Percentiles rank a stretch among this genome's conserved stretches.
phyloP scores from a whole-genome alignment of 2,113 vertebrate species.

The Desmodus rotundus region DNA sequence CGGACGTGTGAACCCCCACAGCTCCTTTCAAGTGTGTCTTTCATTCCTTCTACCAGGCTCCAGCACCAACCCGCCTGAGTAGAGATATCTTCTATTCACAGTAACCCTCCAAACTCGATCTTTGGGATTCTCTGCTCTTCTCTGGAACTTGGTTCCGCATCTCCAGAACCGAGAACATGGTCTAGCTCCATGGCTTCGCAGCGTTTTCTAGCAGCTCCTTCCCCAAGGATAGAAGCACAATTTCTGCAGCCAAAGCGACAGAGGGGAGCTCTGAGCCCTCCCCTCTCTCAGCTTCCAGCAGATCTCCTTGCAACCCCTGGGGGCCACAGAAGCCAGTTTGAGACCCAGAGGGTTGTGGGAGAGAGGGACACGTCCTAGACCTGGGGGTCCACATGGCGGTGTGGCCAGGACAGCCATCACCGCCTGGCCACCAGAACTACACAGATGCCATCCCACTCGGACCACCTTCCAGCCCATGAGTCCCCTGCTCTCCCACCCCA shows the following conservation, averaged over 20 bases:
- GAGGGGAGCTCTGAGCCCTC: neutral
- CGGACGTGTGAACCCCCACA: neutral
- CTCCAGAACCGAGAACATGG: neutral
- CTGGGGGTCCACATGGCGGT: fast-evolving
- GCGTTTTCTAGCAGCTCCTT: neutral
- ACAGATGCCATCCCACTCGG: neutral
- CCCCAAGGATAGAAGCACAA: neutral
- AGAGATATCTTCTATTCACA: neutral
- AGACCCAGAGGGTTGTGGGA: neutral
- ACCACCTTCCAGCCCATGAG: fast-evolving
- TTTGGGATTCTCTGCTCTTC: neutral
- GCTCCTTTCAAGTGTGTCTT: neutral
- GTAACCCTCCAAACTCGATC: no score
- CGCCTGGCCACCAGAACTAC: fast-evolving
- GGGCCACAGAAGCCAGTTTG: neutral
- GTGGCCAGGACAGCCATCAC: fast-evolving
- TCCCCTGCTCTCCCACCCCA: neutral
- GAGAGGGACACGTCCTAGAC: neutral
- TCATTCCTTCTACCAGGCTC: neutral
- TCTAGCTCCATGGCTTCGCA: neutral
- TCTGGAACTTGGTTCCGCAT: neutral
- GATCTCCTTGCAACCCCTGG: neutral
- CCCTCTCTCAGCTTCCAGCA: no score
- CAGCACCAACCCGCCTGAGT: neutral
- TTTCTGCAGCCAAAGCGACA: neutral